A percentile compares a stretch with the other conserved stretches of the same genome.
phyloP scores from a whole-genome alignment of 2,797 vertebrate species.

The Cheirogaleus major region DNA sequence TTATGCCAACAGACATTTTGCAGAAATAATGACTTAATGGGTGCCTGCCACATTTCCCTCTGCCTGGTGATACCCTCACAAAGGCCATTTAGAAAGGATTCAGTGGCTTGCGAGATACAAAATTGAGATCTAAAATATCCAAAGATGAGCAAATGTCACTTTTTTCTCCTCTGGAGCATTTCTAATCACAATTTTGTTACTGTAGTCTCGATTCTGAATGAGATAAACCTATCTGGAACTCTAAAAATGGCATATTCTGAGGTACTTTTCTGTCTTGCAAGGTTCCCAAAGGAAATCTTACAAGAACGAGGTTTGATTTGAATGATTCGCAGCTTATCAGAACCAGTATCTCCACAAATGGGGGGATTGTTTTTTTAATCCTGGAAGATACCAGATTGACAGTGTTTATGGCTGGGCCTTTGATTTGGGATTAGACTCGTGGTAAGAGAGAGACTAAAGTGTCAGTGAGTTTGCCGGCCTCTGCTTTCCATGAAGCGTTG shows the following conservation, averaged over 20 bases:
- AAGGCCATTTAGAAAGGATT: conserved; percentile 30
- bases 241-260: conserved; percentile 49
- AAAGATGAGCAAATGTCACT: conserved; percentile 34
- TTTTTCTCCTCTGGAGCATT: conserved; percentile 31
- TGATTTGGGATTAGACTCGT: background rate
- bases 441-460: background rate
- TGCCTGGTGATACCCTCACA: conserved; percentile 11
- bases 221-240: conserved; percentile 48
- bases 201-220: background rate
- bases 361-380: background rate
- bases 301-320: no score
- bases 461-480: background rate
- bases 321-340: conserved; percentile 36
- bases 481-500: background rate
- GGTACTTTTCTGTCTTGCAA: background rate
- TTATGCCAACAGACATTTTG: conserved; percentile 22
- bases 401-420: background rate
- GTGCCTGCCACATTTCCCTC: conserved; percentile 51
- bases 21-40: conserved; percentile 44
- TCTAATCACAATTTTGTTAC: conserved; percentile 41
- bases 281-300: background rate
- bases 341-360: background rate
- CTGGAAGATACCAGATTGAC: conserved; percentile 15
- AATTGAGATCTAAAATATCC: conserved; percentile 8
- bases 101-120: conserved; percentile 4